Conservation (phyloP, 2,113 vertebrate species). For the Balaenoptera acutorostrata region DNA sequence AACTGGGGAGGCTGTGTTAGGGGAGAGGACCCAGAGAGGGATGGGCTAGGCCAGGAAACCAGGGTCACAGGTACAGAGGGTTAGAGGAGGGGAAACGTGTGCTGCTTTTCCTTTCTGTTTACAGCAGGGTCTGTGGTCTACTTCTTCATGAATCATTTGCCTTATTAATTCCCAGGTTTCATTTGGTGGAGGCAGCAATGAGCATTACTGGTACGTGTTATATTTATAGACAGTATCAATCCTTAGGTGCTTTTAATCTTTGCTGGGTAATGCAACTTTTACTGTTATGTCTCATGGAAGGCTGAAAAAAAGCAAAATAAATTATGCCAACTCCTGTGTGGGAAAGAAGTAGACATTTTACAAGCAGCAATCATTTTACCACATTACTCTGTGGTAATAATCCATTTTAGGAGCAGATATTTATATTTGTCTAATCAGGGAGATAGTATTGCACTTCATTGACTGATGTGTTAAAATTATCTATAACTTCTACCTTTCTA, state of each 20-base stretch:
- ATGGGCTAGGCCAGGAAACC: not conserved
- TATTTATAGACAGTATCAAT: constrained; percentile 11
- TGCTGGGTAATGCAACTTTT: not conserved
- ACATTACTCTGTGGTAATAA: not conserved
- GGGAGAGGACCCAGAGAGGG: no score
- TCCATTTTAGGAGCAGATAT: not conserved
- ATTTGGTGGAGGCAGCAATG: not conserved
- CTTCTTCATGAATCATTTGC: constrained; percentile 26
- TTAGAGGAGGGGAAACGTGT: no score
- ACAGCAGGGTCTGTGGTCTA: not conserved
- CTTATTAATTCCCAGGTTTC: not conserved
- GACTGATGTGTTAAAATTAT: not conserved
- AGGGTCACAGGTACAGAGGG: not conserved
- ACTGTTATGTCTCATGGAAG: constrained; percentile 24
- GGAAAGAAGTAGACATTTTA: constrained; percentile 21
- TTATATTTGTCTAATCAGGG: constrained; percentile 30
- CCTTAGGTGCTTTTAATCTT: not conserved
- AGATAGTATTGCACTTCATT: not conserved
- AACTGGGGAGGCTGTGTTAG: not conserved
- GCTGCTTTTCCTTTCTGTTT: not conserved
- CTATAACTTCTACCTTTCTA: not conserved
- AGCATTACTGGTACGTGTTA: not conserved
- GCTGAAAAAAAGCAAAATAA: not conserved
- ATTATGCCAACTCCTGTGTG: not conserved
- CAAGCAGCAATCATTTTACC: not conserved